Evolutionary conservation across 2,888 invertebrate genomes (phyloP).

Genomic region (Coronaproctus castanopsis): DNA sequence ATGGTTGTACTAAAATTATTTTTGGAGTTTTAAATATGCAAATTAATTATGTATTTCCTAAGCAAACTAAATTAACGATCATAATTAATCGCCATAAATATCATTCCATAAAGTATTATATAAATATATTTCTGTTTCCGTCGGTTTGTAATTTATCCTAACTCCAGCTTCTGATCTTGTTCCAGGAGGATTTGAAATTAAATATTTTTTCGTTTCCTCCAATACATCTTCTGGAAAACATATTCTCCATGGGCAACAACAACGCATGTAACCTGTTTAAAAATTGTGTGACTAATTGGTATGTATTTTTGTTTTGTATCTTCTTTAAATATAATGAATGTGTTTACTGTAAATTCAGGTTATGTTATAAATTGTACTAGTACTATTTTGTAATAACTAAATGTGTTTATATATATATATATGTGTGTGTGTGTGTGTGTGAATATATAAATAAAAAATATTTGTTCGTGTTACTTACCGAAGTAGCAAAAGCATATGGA

Average conservation of each 20-base stretch:
- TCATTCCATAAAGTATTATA: slow-evolving; percentile 5
- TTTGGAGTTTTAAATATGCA: too few relatives aligned
- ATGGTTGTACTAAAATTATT: too few relatives aligned
- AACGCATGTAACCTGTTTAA: not conserved
- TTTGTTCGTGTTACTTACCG: not conserved
- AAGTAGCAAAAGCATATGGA: not conserved
- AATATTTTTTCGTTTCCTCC: slow-evolving; percentile 25
- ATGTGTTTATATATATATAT: too few relatives aligned
- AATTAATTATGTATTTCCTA: too few relatives aligned
- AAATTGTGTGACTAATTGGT: too few relatives aligned
- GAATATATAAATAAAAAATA: too few relatives aligned
- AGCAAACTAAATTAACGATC: not conserved
- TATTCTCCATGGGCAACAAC: slow-evolving; percentile 1
- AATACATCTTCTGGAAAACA: slow-evolving; percentile 10
- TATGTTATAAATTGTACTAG: too few relatives aligned
- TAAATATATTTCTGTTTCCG: slow-evolving; percentile 6
- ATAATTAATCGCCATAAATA: slow-evolving; percentile 1
- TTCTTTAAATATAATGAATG: too few relatives aligned
- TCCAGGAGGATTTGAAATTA: slow-evolving; percentile 36
- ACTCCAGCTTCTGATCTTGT: slow-evolving; percentile 26
- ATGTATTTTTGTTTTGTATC: too few relatives aligned
- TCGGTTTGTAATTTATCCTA: slow-evolving; percentile 1
- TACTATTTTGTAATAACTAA: too few relatives aligned
- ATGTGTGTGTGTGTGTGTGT: too few relatives aligned
- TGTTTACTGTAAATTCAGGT: too few relatives aligned